phyloP scores from a whole-genome alignment of 1,140 invertebrate species.

The Magallana ariakensis region DNA sequence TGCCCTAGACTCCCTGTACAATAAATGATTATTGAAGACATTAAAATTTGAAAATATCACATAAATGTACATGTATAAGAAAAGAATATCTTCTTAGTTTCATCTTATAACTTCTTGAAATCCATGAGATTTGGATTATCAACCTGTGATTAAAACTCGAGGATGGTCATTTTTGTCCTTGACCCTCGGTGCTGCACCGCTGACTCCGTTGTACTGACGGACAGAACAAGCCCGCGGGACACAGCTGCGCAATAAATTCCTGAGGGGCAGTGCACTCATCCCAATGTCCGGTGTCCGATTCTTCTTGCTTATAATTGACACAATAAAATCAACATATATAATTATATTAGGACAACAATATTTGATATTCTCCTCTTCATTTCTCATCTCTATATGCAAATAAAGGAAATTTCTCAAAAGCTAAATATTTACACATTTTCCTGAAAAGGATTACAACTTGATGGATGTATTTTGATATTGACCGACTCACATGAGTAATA shows the following conservation, averaged over 20 bases:
- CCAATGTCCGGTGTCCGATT: background rate
- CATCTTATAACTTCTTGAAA: no score
- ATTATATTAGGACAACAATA: background rate
- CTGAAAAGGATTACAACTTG: no score
- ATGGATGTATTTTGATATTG: no score
- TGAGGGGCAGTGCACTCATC: background rate
- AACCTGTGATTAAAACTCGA: slow-evolving; percentile 63
- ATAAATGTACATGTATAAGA: no score
- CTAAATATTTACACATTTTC: no score
- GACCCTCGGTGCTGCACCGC: background rate
- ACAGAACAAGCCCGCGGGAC: slow-evolving; percentile 3
- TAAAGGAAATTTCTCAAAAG: no score
- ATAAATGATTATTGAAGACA: slow-evolving; percentile 2
- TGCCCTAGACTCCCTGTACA: slow-evolving; percentile 72
- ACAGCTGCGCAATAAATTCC: slow-evolving; percentile 22
- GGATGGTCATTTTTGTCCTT: slow-evolving; percentile 52
- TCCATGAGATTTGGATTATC: background rate
- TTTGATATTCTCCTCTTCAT: no score
- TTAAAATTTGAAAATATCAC: no score
- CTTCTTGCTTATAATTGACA: slow-evolving; percentile 8
- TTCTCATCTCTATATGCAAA: no score
- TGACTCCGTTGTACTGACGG: slow-evolving; percentile 22
- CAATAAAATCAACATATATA: background rate
- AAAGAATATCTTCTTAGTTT: no score
- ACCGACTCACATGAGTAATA: no score